Base-by-base conservation (phyloP, 2,797 vertebrate species). In the Cuniculus paca region DNA sequence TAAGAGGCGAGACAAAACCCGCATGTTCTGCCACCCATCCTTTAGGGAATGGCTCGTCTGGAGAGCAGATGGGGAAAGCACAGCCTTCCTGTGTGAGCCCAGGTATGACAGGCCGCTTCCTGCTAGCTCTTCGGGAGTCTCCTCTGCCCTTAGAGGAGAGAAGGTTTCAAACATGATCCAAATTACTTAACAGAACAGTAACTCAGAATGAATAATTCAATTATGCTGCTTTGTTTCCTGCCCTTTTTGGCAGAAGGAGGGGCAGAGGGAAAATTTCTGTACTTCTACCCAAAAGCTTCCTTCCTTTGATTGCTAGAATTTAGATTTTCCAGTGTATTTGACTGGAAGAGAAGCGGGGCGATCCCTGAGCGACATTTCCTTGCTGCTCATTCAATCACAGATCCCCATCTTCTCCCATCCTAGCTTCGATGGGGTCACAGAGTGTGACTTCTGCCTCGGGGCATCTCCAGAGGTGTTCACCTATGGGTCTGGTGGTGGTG, bases 1-100 rank as follows among this genome's bases (percentile, higher is more conserved):
- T 97, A 99, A 99, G 96, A 98, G 99, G 52, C 98, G 99, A 74
- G 99, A 99, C 98, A 99, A 99, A 98, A 99, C 99, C 0, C 99
- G 99, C 8, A 99, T 99, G 99, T 99, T 99, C 98, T 99, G 99
- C 98, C 99, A 99, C 92, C 99, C 99, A 0, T 99, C 99, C 95
- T 99, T 99, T 98, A 98, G 99, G 96, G 99, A 99, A 95, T 99
- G 99, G 99, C 99, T 99, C 36, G 99, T 99, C 70, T 99, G 99
- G 99, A 98, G 99, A 98, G 99, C 99, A 1, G 99, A 99, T 0
- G 99, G 99, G 22, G 99, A 99, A 96, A 99, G 99, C 89, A 99
- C 99, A 0, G 99, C 99, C 98, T 99, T 99, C 98, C 98, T 99
- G 13, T 99, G 99, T 95, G 99, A 99, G 96, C 99, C 99, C 97